Base-by-base conservation (phyloP, 1,140 invertebrate species). In the Manduca sexta region DNA sequence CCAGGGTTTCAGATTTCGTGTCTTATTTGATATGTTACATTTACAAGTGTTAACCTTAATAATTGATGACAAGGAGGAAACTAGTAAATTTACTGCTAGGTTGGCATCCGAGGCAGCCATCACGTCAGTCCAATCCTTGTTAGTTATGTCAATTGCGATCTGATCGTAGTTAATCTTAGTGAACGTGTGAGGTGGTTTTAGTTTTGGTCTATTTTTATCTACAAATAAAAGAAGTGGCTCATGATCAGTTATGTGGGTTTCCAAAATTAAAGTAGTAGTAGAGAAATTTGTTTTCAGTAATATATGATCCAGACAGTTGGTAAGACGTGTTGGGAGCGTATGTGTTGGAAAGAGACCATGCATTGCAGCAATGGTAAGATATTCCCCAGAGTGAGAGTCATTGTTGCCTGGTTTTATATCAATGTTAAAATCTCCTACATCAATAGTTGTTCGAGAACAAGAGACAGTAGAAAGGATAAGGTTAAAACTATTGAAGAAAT, bases 161-260 rank as follows among this genome's bases (percentile, higher is more conserved):
- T 17, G 1, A 5, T 16, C 8, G 11, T 40, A 40, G 17, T 40
- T 40, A 3, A 18, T 17, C 1, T 4, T n/a, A 11, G 5, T 40
- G 11, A 18, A 38, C 10, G 10, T 40, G 15, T 16, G n/a, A 10
- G 38, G 18, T 17, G 16, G 38, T 18, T 40, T 40, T 4, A 12
- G n/a, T n/a, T 18, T 11, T 18, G 16, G 7, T 18, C 15, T 18
- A 2, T 17, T n/a, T 1, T n/a, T 10, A 40, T 40, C 18, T 5
- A 40, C 11, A 40, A 12, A 40, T 5, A 40, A 1, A 11, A 40
- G 5, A 16, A 40, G 3, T 2, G 38, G 38, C 3, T 18, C 15
- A 12, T 40, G 38, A 18, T 40, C 38, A 14, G 38, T 40, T 18
- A 40, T 40, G 38, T 40, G 10, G 16, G 35, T 13, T 16, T 40